phyloP scores from a whole-genome alignment of 2,888 invertebrate genomes.

The Oscheius sp. region DNA sequence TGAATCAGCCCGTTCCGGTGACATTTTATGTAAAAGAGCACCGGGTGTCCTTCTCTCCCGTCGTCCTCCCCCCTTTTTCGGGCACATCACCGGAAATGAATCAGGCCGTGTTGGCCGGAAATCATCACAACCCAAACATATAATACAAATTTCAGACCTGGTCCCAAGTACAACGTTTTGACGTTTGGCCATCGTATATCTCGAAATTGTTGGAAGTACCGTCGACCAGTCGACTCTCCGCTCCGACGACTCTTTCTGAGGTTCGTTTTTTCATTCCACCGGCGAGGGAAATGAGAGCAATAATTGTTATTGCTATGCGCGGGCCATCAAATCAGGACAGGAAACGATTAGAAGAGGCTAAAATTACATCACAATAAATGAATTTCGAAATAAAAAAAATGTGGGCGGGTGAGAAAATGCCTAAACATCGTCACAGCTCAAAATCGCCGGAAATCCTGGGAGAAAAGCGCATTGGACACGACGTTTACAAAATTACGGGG shows the following conservation, averaged over 20 bases:
- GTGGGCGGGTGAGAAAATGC: too few relatives aligned
- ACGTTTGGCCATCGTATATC: constrained; percentile 80
- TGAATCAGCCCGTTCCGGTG: neutral
- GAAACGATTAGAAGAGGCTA: too few relatives aligned
- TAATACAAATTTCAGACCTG: constrained; percentile 62
- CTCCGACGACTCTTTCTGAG: constrained; percentile 43
- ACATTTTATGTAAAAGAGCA: constrained; percentile 2
- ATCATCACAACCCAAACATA: constrained; percentile 1
- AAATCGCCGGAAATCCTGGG: too few relatives aligned
- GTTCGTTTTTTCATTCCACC: too few relatives aligned
- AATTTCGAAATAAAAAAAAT: too few relatives aligned
- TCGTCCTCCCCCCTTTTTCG: too few relatives aligned
- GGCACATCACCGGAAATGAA: constrained; percentile 9
- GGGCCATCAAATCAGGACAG: constrained; percentile 3
- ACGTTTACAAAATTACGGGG: too few relatives aligned
- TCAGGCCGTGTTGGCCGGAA: neutral
- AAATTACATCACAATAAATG: too few relatives aligned
- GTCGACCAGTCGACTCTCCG: constrained; percentile 32
- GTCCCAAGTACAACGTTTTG: constrained; percentile 66
- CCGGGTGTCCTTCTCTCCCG: neutral
- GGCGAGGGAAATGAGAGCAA: neutral
- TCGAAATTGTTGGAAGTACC: constrained; percentile 88
- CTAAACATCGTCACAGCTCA: too few relatives aligned
- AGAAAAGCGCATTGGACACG: too few relatives aligned
- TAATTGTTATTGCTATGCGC: constrained; percentile 5